Evolutionary conservation across 2,888 invertebrate species (phyloP).

Genomic region (Anodontia alba): DNA sequence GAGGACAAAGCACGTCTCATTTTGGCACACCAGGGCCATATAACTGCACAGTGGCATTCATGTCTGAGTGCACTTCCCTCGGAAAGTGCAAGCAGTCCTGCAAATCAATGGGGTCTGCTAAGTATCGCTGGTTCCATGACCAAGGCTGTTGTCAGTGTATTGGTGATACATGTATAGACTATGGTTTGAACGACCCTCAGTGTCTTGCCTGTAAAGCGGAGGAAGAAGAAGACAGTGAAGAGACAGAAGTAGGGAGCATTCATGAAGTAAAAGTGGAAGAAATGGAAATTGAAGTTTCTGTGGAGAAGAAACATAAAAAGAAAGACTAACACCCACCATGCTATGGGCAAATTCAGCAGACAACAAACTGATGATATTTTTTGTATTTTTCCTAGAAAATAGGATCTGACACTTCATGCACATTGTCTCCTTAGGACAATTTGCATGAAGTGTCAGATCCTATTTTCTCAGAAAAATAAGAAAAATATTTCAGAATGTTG

Average conservation of each 20-base stretch:
- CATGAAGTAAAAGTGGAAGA: not conserved
- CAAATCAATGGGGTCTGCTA: slow-evolving; percentile 92
- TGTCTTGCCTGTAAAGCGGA: slow-evolving; percentile 44
- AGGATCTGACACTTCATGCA: no score
- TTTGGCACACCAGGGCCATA: slow-evolving; percentile 15
- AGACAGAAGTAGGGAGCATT: slow-evolving; percentile 15
- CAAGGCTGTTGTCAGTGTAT: slow-evolving; percentile 96
- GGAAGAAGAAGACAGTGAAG: slow-evolving; percentile 29
- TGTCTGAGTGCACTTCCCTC: slow-evolving; percentile 95
- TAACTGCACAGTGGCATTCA: slow-evolving; percentile 96
- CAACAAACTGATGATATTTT: no score
- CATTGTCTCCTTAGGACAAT: no score
- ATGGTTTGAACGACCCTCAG: slow-evolving; percentile 87
- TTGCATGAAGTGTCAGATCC: no score
- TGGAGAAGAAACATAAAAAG: not conserved
- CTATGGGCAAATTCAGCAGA: no score
- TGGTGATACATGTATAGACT: slow-evolving; percentile 94
- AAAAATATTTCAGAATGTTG: no score
- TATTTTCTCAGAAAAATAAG: no score
- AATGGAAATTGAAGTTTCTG: not conserved
- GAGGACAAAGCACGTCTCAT: slow-evolving; percentile 21
- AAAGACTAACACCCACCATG: no score
- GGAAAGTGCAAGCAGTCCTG: slow-evolving; percentile 94
- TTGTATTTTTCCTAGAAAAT: no score
- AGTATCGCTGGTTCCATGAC: slow-evolving; percentile 96